These are phyloP conservation scores for Drosophila pectinifera DNA, from an alignment of 1,140 invertebrate genomes.

Conservation along the genomic window DNA sequence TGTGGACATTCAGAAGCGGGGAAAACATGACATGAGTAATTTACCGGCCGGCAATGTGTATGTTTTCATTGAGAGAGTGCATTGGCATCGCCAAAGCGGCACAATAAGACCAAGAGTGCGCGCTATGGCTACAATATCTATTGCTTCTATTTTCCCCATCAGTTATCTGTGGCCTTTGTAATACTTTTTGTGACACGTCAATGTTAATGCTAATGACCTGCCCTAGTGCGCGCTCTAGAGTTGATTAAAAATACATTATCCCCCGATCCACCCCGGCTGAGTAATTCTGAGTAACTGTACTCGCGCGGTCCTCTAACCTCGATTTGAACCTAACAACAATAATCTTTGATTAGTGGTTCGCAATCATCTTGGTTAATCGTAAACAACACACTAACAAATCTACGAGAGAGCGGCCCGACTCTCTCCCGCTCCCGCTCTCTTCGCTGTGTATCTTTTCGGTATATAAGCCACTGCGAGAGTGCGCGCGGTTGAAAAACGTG, in stretches of 20 bases:
- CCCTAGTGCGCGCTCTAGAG: constrained; percentile 4
- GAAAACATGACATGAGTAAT: constrained; percentile 40
- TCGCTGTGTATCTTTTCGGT: constrained; percentile 10
- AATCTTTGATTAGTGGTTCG: constrained; percentile 76
- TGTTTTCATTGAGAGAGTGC: constrained; percentile 68
- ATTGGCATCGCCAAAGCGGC: constrained; percentile 15
- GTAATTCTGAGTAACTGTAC: constrained; percentile 58
- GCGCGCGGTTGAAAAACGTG: constrained; percentile 63
- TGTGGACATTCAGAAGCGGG: constrained; percentile 14
- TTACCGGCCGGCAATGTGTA: constrained; percentile 71
- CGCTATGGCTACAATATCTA: constrained; percentile 14
- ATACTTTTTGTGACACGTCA: constrained; percentile 33
- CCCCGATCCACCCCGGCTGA: constrained; percentile 10
- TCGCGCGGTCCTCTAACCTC: constrained; percentile 62
- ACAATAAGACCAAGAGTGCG: constrained; percentile 57
- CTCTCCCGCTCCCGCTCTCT: constrained; percentile 29
- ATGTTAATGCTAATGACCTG: constrained; percentile 61
- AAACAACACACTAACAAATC: constrained; percentile 63
- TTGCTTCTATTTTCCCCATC: constrained; percentile 13
- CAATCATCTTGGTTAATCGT: constrained; percentile 80
- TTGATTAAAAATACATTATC: constrained; percentile 56
- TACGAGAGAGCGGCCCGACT: constrained; percentile 8
- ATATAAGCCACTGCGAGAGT: constrained; percentile 44
- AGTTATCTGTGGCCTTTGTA: constrained; percentile 6
- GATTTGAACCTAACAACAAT: constrained; percentile 80